Evolutionary conservation across 2,113 vertebrate genomes (phyloP).

Genomic region (Rhea americana): DNA sequence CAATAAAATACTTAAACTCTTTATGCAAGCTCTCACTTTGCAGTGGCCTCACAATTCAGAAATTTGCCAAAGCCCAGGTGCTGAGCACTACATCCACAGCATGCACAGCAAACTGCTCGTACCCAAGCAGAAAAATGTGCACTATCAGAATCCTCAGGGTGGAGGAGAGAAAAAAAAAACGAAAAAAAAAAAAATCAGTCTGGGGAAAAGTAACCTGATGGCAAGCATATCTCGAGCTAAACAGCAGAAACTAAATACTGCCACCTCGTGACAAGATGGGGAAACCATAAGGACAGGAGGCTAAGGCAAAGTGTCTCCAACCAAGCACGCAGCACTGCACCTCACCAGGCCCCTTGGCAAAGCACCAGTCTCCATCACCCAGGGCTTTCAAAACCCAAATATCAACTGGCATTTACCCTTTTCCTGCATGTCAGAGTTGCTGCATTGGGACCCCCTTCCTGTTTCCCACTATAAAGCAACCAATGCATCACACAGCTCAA

Average conservation of each 20-base stretch:
- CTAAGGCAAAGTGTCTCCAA: rapidly evolving
- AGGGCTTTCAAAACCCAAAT: neutral
- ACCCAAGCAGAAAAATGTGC: neutral
- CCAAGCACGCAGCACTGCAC: rapidly evolving
- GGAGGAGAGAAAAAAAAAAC: too few relatives aligned
- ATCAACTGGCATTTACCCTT: neutral
- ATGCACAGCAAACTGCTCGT: neutral
- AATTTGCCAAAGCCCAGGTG: rapidly evolving
- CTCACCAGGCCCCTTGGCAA: rapidly evolving
- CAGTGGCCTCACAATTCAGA: neutral
- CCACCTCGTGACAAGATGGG: rapidly evolving
- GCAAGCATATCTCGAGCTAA: rapidly evolving
- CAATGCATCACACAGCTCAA: neutral
- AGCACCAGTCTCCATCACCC: rapidly evolving
- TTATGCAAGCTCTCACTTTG: neutral
- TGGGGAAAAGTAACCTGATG: rapidly evolving
- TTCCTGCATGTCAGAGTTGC: rapidly evolving
- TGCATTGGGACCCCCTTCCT: rapidly evolving
- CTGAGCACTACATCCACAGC: neutral
- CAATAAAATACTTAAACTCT: neutral
- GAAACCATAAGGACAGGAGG: neutral
- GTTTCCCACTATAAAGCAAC: neutral
- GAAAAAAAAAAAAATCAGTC: neutral
- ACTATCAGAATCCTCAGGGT: too few relatives aligned
- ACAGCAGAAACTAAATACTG: neutral